Conservation (phyloP, 1,140 invertebrate genomes). For the Rhagoletis zephyria region DNA sequence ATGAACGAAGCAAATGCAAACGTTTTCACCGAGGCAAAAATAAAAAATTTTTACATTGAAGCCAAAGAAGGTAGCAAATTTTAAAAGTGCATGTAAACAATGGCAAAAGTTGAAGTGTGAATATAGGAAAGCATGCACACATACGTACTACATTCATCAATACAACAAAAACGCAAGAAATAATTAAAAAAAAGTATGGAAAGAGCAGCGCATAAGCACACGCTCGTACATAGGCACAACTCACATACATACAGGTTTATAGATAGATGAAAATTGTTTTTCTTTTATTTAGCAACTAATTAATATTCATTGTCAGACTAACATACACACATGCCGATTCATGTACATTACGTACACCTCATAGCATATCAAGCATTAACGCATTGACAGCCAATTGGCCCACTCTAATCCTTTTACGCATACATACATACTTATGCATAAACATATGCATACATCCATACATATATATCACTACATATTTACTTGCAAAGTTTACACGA, state of each 20-base stretch:
- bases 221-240: background rate
- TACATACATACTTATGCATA: background rate
- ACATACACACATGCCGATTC: background rate
- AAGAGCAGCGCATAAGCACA: background rate
- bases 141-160: background rate
- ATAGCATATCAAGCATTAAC: too few species aligned
- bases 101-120: constrained; percentile 46
- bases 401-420: background rate
- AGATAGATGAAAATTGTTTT: too few species aligned
- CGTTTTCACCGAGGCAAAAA: background rate
- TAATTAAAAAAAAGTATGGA: too few species aligned
- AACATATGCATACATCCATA: background rate
- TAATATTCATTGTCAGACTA: background rate
- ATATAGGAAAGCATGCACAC: constrained; percentile 20
- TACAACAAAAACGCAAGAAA: background rate
- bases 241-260: background rate
- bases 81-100: background rate
- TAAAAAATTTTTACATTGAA: constrained; percentile 36
- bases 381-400: too few species aligned
- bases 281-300: background rate
- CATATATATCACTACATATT: background rate
- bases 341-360: background rate
- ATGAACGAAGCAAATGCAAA: constrained; percentile 33
- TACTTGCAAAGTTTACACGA: background rate
- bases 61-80: constrained; percentile 13